phyloP scores from a whole-genome alignment of 2,797 vertebrate species.

The Sebastes nivosus region DNA sequence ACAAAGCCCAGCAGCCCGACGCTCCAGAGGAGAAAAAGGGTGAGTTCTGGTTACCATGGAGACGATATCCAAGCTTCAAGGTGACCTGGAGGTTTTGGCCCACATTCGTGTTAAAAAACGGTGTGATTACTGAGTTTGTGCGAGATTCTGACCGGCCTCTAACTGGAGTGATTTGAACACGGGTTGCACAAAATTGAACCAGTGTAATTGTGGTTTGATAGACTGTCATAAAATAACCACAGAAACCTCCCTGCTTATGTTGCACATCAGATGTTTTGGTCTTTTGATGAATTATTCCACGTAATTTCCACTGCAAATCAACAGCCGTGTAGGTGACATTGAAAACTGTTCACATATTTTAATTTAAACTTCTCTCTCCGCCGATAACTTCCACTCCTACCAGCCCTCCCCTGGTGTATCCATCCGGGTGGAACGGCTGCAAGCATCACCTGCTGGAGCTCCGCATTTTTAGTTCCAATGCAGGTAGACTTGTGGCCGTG shows the following conservation, averaged over 20 bases:
- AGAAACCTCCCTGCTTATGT: too few species aligned
- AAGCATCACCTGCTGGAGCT: neutral
- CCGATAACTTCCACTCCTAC: neutral
- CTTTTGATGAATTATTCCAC: neutral
- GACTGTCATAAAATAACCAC: too few species aligned
- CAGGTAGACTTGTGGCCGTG: neutral
- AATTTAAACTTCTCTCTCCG: neutral
- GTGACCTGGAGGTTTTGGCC: conserved; percentile 42
- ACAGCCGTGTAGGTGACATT: neutral
- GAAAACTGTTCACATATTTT: neutral
- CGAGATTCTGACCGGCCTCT: neutral
- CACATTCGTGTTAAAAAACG: neutral
- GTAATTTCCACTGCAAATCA: neutral
- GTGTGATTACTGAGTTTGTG: neutral
- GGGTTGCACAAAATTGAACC: too few species aligned
- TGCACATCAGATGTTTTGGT: neutral
- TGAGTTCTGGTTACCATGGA: conserved; percentile 64
- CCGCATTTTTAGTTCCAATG: too few species aligned
- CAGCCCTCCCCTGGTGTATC: neutral
- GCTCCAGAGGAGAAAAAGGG: conserved; percentile 75
- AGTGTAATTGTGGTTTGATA: too few species aligned
- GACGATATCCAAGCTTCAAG: conserved; percentile 23
- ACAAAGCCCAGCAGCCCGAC: conserved; percentile 41
- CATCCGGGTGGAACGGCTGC: neutral
- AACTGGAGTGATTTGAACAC: neutral